Percentiles rank a stretch among this genome's conserved stretches.
phyloP scores from a whole-genome alignment of 2,113 vertebrate genomes.

The Holacanthus passer region DNA sequence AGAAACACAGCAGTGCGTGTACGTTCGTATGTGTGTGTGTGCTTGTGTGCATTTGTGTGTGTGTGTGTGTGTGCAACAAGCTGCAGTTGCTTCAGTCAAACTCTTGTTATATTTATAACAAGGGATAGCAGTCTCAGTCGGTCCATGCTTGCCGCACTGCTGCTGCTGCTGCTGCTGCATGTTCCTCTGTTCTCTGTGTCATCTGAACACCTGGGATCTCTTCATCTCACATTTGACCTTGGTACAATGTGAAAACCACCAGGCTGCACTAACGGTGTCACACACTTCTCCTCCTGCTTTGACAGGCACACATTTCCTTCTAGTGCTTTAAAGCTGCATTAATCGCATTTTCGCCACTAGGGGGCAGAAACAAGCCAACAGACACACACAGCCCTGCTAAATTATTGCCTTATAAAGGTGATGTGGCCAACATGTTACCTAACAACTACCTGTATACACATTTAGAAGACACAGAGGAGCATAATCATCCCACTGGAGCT shows the following conservation, averaged over 20 bases:
- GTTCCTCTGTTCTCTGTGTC: conserved; percentile 49
- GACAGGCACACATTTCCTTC: conserved; percentile 7
- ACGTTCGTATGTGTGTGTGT: neutral
- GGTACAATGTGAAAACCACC: conserved; percentile 67
- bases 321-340: conserved; percentile 21
- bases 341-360: conserved; percentile 36
- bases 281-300: conserved; percentile 44
- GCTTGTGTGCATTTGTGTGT: conserved; percentile 16
- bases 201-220: conserved; percentile 59
- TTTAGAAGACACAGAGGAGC: neutral
- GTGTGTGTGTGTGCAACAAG: conserved; percentile 68
- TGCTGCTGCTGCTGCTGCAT: conserved; percentile 53
- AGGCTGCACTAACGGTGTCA: conserved; percentile 45
- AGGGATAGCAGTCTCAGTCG: conserved; percentile 37
- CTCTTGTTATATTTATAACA: conserved; percentile 78
- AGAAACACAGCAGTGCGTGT: conserved; percentile 65
- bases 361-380: conserved; percentile 36
- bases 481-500: neutral
- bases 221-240: conserved; percentile 73
- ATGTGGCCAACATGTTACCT: neutral
- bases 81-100: conserved; percentile 72
- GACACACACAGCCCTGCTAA: neutral
- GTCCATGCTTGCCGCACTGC: conserved; percentile 56
- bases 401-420: neutral
- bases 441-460: neutral